Evolutionary conservation across 2,797 vertebrate species (phyloP).

Genomic region (Syncerus caffer): DNA sequence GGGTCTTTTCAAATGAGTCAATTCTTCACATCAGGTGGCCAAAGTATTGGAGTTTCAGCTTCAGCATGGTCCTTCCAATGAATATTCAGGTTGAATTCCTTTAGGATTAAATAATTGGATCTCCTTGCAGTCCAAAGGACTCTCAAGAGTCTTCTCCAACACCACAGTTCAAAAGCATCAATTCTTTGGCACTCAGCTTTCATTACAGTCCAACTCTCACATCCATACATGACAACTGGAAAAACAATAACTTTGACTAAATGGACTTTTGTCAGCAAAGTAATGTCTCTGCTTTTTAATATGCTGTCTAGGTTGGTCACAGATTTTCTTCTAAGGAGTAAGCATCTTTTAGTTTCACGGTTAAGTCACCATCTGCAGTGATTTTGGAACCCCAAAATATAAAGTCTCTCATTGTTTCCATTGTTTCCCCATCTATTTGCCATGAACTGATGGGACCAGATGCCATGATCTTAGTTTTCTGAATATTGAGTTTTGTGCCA

Average conservation of each 20-base stretch:
- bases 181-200: fast-evolving
- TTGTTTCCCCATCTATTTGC: not conserved
- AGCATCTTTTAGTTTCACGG: not conserved
- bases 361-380: not conserved
- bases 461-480: not conserved
- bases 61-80: not conserved
- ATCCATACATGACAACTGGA: not conserved
- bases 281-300: not conserved
- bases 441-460: not conserved
- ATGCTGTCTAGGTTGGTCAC: not conserved
- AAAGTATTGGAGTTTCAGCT: not conserved
- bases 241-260: not conserved
- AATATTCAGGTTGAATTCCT: not conserved
- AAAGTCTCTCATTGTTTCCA: fast-evolving
- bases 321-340: not conserved
- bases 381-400: not conserved
- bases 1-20: not conserved
- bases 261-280: not conserved
- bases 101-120: not conserved
- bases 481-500: not conserved
- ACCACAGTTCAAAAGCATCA: not conserved
- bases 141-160: not conserved
- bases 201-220: not conserved
- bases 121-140: not conserved
- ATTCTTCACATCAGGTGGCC: not conserved